A percentile compares a stretch with the other conserved stretches of the same genome.
Evolutionary conservation across 2,888 invertebrate species (phyloP).

Genomic region (Dysmachus trigonus): DNA sequence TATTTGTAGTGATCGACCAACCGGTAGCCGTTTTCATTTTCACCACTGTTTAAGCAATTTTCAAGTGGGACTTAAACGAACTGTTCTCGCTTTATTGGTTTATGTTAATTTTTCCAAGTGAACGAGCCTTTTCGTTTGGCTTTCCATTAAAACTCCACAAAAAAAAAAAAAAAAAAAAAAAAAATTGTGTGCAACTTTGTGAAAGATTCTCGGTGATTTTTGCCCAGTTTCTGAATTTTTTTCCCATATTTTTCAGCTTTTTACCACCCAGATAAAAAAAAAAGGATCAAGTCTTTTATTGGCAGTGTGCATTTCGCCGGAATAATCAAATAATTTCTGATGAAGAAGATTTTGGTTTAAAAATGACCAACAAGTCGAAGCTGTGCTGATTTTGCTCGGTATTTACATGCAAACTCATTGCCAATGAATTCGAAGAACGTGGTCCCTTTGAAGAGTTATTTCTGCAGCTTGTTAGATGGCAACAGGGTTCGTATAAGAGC

Average conservation of each 20-base stretch:
- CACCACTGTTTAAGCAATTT: conserved; percentile 23
- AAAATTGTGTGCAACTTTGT: background rate
- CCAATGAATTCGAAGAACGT: background rate
- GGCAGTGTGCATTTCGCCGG: conserved; percentile 6
- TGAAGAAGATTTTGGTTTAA: background rate
- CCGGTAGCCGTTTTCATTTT: background rate
- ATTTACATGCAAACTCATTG: background rate
- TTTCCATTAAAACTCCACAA: conserved; percentile 1
- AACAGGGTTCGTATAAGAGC: background rate
- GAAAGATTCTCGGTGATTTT: background rate
- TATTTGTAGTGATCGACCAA: background rate
- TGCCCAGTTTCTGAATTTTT: background rate
- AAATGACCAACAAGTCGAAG: background rate
- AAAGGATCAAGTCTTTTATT: background rate
- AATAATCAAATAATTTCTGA: conserved; percentile 13
- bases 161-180: background rate
- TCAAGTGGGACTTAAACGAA: conserved; percentile 36
- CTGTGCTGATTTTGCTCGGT: background rate
- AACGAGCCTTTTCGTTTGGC: conserved; percentile 29
- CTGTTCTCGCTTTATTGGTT: conserved; percentile 47
- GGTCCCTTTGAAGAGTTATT: background rate
- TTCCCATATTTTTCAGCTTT: background rate
- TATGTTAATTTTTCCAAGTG: conserved; percentile 46
- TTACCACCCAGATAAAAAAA: background rate
- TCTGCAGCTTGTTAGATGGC: background rate